Evolutionary conservation across 92 coral and sea anemone genomes (phyloP), one percentile per base, ranked within the genome.

Genomic region (Phymanthus crucifer): DNA sequence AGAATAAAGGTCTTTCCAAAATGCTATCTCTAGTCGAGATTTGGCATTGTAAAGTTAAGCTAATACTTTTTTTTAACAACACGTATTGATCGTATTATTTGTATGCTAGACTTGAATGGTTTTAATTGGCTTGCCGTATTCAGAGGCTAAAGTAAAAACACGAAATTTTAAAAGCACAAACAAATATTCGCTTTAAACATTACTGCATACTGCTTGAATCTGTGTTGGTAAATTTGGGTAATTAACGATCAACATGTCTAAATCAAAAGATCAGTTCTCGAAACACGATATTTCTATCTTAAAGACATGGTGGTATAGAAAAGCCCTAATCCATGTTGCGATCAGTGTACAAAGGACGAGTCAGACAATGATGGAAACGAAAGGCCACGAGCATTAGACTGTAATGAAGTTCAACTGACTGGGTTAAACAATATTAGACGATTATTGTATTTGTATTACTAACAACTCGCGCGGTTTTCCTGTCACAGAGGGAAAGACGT

Each of bases 231-330:
- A 61, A 77, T 77, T 52, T 77, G 58, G 72, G 81, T 61, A 77
- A 77, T 77, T 77, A 77, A 37, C 81, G 45, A n/a, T 56, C 72
- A 77, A 77, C 48, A 64, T 52, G 72, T 77, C 81, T 48, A 77
- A 77, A 77, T 77, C 64, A 64, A 77, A 23, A 77, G 50, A 72
- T 52, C 52, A 57, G 81, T 77, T 77, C 64, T 77, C 81, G 72
- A 61, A 38, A 77, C 37, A 64, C 81, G 81, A 77, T 77, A 77
- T n/a, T n/a, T n/a, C n/a, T 77, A 77, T 24, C 72, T 43, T 32
- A 21, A 61, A 43, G 48, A 43, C 48, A 7, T 11, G 56, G 17
- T 58, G 2, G 78, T 11, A 66, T 66, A 74, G 78, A 46, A 75
- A 52, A 24, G 48, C 70, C 57, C 3, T 75, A 45, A 19, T 38